Base-by-base conservation (phyloP, 2,888 invertebrate genomes). In the Formica aserva region DNA sequence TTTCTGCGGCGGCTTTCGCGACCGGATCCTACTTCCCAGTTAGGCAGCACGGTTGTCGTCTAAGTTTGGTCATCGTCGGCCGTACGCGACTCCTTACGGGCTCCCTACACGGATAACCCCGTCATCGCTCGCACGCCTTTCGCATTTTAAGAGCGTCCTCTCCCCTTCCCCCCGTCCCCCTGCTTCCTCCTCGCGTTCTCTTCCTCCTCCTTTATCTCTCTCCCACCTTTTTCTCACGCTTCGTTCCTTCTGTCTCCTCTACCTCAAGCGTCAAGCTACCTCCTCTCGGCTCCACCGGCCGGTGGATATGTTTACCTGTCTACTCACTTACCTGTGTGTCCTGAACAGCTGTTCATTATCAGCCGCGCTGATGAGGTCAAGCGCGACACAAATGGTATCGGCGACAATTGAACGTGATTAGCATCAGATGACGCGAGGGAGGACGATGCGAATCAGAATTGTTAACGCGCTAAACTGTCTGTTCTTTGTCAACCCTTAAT, bases 21-120 rank as follows among this genome's bases (percentile, higher is more conserved):
- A 93, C 94, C 94, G 94, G 94, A 94, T 94, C 93, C 93, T 93
- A 94, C 94, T 94, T 94, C 94, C 94, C 93, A 94, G 94, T 94
- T 94, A 94, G 94, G 94, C 90, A 94, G 91, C 92, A 92, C 93
- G 77, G 93, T 93, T 92, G 94, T 92, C 93, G 94, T 93, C 94
- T 94, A 92, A 93, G 94, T 94, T 94, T 94, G 94, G 94, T 94
- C 94, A 93, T 93, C 93, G 93, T 91, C 90, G 92, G 91, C 92
- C 91, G 93, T 92, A 91, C 92, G 66, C 78, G 92, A 91, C 92
- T 92, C 91, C 93, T 93, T 92, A 92, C 92, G 90, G 90, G 92
- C 93, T 93, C 92, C 94, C 93, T 94, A 94, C 94, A 94, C 94
- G 94, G 93, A 90, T 93, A 94, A 93, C 94, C 93, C 93, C 93